Evolutionary conservation across 2,113 vertebrate genomes (phyloP), one percentile per base, ranked within the genome.

Genomic region (Bubalus kerabau): DNA sequence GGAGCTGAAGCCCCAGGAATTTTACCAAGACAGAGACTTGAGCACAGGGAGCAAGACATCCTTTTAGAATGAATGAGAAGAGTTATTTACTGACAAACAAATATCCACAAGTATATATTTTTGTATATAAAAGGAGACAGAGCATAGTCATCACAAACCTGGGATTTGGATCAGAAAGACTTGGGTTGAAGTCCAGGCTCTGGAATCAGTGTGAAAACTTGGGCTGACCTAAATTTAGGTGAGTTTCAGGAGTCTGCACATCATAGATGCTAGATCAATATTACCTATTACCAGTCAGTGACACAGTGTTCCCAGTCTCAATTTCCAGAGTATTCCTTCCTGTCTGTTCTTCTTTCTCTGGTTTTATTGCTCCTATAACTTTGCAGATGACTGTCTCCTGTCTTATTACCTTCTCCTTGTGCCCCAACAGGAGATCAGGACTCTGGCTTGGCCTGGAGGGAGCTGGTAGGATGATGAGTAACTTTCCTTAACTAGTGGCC

Each of bases 251-350:
- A 71, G 8, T 6, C 64, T 71, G 2, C n/a, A 21, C 0, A 0
- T 71, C n/a, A 36, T 21, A 21, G n/a, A 36, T 1, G 2, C 32
- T 15, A 14, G 1, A 3, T 54, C 80, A n/a, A 1, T 12, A 24
- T 16, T 17, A 6, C 3, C 16, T 7, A 16, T 17, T 57, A 2
- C 10, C 30, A 8, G 2, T 9, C 1, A 46, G 7, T 3, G 23
- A 16, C 23, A 30, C 30, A 14, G 3, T 5, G 19, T 30, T 40
- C 50, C 40, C 6, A 12, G 1, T 3, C 2, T 36, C 54, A 36
- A 14, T 1, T 62, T 46, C 64, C 23, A 36, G 56, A 54, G 78
- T 43, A 8, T 84, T 80, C 43, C 43, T 32, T 36, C 13, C 62
- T 43, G 1, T n/a, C 2, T 82, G 17, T 59, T 12, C 16, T n/a